Conservation (phyloP, 2,888 invertebrate genomes). For the Eupithecia subumbrata region DNA sequence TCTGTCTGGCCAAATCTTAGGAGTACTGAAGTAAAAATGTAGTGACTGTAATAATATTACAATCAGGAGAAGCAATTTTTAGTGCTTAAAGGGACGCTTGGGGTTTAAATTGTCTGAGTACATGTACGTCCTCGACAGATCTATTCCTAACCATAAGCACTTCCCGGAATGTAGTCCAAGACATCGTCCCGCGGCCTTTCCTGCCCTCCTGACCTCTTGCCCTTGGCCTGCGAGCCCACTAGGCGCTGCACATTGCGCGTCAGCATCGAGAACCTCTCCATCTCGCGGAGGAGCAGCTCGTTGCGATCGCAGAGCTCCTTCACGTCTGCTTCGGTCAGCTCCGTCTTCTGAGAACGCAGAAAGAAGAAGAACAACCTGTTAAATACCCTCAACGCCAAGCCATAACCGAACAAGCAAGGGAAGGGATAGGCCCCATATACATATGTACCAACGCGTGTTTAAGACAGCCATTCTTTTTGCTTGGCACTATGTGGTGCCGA, state of each 20-base stretch:
- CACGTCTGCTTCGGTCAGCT: conserved; percentile 84
- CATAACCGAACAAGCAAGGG: neutral
- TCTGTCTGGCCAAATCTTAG: too few species aligned
- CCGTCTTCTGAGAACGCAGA: conserved; percentile 75
- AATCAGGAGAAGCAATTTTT: neutral
- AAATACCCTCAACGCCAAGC: neutral
- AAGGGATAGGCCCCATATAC: neutral
- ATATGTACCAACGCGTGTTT: neutral
- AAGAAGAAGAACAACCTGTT: neutral
- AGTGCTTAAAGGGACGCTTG: neutral
- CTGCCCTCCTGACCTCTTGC: conserved; percentile 66
- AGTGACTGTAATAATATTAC: neutral
- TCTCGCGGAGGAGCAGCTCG: conserved; percentile 82
- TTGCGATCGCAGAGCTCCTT: conserved; percentile 83
- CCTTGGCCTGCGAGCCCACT: conserved; percentile 65
- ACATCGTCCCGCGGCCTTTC: conserved; percentile 32
- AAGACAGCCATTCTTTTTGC: neutral
- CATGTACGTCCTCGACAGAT: neutral
- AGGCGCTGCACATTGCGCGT: conserved; percentile 84
- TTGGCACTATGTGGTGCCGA: neutral
- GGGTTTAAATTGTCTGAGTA: neutral
- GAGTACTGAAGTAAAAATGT: neutral
- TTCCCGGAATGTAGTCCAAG: conserved; percentile 53
- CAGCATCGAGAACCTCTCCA: conserved; percentile 85
- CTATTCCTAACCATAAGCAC: conserved; percentile 52